Evolutionary conservation across 2,113 vertebrate genomes (phyloP).

Genomic region (Cyanoramphus novaezelandiae): DNA sequence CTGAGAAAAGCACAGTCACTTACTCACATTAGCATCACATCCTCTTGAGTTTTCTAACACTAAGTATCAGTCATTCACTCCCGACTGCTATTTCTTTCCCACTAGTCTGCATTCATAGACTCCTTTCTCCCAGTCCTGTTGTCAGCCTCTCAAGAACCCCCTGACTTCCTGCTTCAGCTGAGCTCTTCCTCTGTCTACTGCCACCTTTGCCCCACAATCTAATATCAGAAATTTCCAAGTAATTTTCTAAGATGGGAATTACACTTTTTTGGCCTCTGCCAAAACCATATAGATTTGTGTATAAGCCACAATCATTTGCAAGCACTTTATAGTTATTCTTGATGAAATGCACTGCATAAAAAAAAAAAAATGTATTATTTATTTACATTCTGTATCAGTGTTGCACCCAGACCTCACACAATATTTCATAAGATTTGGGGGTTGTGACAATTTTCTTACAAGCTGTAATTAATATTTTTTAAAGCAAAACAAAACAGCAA

Average conservation of each 20-base stretch:
- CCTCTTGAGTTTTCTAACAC: neutral
- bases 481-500: neutral
- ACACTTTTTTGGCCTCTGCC: neutral
- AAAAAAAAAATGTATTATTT: neutral
- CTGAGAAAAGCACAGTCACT: neutral
- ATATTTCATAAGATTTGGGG: neutral
- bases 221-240: neutral
- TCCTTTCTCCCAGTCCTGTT: neutral
- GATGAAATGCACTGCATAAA: neutral
- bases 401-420: neutral
- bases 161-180: neutral
- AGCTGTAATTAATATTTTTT: neutral
- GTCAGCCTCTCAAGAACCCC: neutral
- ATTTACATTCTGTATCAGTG: neutral
- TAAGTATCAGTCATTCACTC: neutral
- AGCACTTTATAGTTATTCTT: neutral
- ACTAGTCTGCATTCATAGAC: rapidly evolving
- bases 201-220: neutral
- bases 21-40: neutral
- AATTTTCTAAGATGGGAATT: neutral
- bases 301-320: neutral
- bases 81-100: neutral
- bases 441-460: neutral
- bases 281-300: neutral
- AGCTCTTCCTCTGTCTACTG: neutral